phyloP scores from a whole-genome alignment of 2,113 vertebrate genomes.

The Rostratula benghalensis region DNA sequence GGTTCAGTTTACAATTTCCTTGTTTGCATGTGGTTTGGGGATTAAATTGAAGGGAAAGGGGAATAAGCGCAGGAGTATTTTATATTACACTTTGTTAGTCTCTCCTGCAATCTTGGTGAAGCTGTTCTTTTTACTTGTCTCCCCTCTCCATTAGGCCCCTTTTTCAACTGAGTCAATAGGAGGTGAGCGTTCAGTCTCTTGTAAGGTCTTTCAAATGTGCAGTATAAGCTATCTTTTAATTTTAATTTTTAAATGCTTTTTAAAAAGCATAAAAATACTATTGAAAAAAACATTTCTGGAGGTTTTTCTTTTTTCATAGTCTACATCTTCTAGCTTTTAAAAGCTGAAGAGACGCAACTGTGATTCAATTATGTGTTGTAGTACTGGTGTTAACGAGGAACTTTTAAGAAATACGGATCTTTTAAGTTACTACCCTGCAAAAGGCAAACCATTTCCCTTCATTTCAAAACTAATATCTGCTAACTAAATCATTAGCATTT shows the following conservation, averaged over 20 bases:
- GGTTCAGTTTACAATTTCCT: not conserved
- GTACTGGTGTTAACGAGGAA: not conserved
- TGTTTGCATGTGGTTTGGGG: not conserved
- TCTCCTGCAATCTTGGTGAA: not conserved
- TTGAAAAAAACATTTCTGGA: not conserved
- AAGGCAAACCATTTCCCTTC: not conserved
- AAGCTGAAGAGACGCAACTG: not conserved
- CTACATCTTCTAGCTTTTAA: fast-evolving
- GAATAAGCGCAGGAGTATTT: not conserved
- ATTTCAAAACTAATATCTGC: not conserved
- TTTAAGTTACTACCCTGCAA: not conserved
- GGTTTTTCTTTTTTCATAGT: not conserved
- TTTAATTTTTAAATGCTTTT: not conserved
- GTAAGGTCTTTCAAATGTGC: not conserved
- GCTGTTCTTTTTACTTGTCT: not conserved
- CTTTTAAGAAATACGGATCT: not conserved
- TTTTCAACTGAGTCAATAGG: not conserved
- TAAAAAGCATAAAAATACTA: not conserved
- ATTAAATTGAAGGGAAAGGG: not conserved
- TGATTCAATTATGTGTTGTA: fast-evolving
- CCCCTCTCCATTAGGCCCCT: not conserved
- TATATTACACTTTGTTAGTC: not conserved
- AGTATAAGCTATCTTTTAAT: not conserved
- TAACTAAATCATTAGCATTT: not conserved
- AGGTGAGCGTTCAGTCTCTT: not conserved